Conservation (phyloP, 2,888 invertebrate genomes). For the Argyresthia goedartella region DNA sequence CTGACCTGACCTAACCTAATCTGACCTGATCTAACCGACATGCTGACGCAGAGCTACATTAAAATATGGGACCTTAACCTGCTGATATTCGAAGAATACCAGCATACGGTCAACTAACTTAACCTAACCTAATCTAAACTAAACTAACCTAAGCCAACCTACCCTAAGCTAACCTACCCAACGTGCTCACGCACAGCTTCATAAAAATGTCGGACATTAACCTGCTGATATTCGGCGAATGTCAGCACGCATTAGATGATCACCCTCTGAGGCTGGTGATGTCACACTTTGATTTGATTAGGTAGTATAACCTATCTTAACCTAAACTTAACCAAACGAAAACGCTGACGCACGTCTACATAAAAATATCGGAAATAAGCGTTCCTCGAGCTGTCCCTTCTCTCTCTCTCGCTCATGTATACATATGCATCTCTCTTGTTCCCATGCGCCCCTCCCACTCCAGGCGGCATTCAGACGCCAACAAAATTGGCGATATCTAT, state of each 20-base stretch:
- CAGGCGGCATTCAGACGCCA: too few relatives aligned
- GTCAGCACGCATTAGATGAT: conserved; percentile 86
- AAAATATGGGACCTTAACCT: conserved; percentile 77
- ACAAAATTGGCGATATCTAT: too few relatives aligned
- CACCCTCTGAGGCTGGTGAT: conserved; percentile 88
- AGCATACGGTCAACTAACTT: conserved; percentile 77
- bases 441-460: too few relatives aligned
- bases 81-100: conserved; percentile 95
- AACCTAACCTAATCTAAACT: too few relatives aligned
- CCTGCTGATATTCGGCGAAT: conserved; percentile 94
- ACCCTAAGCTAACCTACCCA: conserved; percentile 51
- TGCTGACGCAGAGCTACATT: conserved; percentile 74
- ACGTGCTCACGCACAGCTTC: conserved; percentile 47
- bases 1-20: too few relatives aligned
- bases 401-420: too few relatives aligned
- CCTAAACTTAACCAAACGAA: too few relatives aligned
- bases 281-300: conserved; percentile 73
- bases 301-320: conserved; percentile 38
- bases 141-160: too few relatives aligned
- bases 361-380: conserved; percentile 75
- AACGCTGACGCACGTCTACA: conserved; percentile 73
- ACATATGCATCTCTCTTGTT: too few relatives aligned
- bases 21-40: conserved; percentile 79
- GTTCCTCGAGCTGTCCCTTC: too few relatives aligned
- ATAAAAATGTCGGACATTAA: conserved; percentile 75